phyloP scores from a whole-genome alignment of 2,888 invertebrate genomes.

The Hemistola chrysoprasaria region DNA sequence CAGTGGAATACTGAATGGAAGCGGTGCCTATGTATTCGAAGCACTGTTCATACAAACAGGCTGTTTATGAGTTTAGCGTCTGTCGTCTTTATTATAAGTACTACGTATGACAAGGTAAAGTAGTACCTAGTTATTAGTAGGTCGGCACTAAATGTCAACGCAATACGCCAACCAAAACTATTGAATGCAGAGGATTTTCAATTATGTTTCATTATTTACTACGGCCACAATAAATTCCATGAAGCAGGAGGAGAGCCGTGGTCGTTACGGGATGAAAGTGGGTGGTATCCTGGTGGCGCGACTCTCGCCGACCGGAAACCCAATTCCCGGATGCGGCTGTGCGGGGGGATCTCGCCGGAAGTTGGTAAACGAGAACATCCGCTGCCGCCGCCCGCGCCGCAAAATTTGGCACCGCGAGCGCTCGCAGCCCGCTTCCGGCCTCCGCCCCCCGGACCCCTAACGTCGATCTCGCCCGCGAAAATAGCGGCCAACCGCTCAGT shows the following conservation, averaged over 20 bases:
- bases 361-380: conserved; percentile 81
- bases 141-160: too few relatives aligned
- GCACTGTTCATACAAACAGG: not conserved
- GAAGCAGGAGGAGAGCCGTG: conserved; percentile 39
- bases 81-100: too few relatives aligned
- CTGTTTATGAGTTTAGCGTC: too few relatives aligned
- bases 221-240: conserved; percentile 13
- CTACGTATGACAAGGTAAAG: too few relatives aligned
- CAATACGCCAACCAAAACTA: too few relatives aligned
- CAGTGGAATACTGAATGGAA: conserved; percentile 41
- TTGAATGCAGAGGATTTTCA: not conserved
- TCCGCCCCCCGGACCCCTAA: conserved; percentile 70
- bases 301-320: conserved; percentile 80
- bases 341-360: conserved; percentile 81
- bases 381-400: conserved; percentile 80
- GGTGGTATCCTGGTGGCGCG: conserved; percentile 69
- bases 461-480: conserved; percentile 75
- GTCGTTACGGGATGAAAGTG: conserved; percentile 70
- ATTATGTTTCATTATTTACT: not conserved
- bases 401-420: conserved; percentile 81
- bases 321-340: conserved; percentile 81
- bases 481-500: conserved; percentile 82
- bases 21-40: conserved; percentile 41
- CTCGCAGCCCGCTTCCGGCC: conserved; percentile 79
- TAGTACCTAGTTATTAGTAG: too few relatives aligned